Evolutionary conservation across 1,140 invertebrate genomes (phyloP).

Genomic region (Paraescarpia echinospica): DNA sequence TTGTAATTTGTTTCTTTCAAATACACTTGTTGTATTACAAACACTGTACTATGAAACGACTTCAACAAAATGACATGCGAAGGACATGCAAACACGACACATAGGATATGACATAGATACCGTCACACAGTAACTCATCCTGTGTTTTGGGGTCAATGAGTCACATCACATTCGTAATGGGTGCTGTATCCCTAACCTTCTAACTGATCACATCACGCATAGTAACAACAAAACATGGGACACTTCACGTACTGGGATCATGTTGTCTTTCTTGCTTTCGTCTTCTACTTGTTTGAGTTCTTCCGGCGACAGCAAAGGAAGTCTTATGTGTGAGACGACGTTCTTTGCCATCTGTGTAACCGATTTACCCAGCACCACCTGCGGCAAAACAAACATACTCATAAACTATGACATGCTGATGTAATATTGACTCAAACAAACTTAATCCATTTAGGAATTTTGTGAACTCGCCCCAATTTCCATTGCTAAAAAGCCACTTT

Average conservation of each 20-base stretch:
- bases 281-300: conserved; percentile 49
- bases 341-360: conserved; percentile 40
- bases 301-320: conserved; percentile 60
- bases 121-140: too few species aligned
- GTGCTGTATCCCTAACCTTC: background rate
- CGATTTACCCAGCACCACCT: conserved; percentile 46
- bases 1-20: too few species aligned
- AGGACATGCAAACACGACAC: too few species aligned
- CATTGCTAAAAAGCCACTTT: too few species aligned
- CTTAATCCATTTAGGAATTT: too few species aligned
- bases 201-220: background rate
- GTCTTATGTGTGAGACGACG: conserved; percentile 41
- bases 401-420: background rate
- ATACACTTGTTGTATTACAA: too few species aligned
- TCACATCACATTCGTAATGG: background rate
- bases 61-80: too few species aligned
- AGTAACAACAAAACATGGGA: background rate
- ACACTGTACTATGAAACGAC: too few species aligned
- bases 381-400: conserved; percentile 15
- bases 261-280: conserved; percentile 51
- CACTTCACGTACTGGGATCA: conserved; percentile 46
- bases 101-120: too few species aligned
- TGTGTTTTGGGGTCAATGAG: background rate
- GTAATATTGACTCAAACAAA: background rate
- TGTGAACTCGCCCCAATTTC: background rate